Evolutionary conservation across 1,140 invertebrate genomes (phyloP), one percentile per base, ranked within the genome.

Genomic region (Rhagoletis zephyria): DNA sequence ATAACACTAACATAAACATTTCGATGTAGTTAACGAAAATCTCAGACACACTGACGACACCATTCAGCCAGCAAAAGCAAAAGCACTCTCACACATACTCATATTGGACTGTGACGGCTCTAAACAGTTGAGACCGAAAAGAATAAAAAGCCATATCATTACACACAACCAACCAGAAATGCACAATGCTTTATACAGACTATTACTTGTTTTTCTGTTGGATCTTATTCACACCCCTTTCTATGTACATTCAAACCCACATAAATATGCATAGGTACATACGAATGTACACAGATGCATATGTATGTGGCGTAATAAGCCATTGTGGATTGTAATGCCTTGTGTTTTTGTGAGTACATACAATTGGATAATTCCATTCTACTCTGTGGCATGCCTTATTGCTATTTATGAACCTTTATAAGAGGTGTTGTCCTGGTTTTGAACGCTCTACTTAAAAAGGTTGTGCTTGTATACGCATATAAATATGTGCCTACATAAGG

Each of bases 31-130:
- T 61, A 61, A n/a, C 56, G 14, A 60, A 42, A 85, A 85, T 85
- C 85, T 61, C 85, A 85, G 85, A 63, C 85, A 60, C 30, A 61
- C 9, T 85, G 85, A 85, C 85, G 85, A 61, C 85, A 85, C 56
- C 81, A 59, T 19, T 59, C 14, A 2, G 16, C 59, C 9, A 61
- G 59, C n/a, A 45, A 30, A 12, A 85, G 40, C 10, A 40, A 85
- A 85, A 40, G 63, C 48, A 81, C 48, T 56, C 45, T 56, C 48
- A 56, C 48, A 81, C 14, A 19, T 56, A 81, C 19, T 42, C 30
- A 51, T 19, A 30, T 67, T 6, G 5, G 64, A 7, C 30, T 67
- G 30, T 67, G 6, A 30, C 30, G 30, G 4, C 4, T 67, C 7
- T 67, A 48, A 3, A n/a, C 70, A n/a, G 42, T 48, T 77, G 65